Evolutionary conservation across 1,140 invertebrate species (phyloP).

Genomic region (Zeugodacus cucurbitae): DNA sequence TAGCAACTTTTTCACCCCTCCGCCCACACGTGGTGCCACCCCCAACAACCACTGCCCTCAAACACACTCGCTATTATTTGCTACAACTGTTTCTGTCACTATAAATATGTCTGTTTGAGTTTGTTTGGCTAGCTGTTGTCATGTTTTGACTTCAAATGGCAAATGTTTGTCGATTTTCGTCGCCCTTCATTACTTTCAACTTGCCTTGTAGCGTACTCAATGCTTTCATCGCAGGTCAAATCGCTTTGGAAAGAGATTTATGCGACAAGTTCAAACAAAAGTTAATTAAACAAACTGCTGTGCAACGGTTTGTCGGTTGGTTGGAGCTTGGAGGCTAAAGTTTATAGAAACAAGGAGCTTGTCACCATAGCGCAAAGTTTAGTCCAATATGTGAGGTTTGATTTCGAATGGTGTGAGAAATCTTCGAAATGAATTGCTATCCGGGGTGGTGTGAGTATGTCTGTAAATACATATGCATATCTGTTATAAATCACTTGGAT

Average conservation of each 20-base stretch:
- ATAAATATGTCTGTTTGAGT: not conserved
- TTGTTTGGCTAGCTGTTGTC: constrained; percentile 27
- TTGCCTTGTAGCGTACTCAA: not conserved
- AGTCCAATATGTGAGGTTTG: not conserved
- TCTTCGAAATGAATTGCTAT: not conserved
- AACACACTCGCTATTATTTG: not conserved
- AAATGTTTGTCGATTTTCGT: constrained; percentile 28
- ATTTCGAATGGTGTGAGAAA: not conserved
- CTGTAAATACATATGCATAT: not conserved
- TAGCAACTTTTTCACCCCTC: not conserved
- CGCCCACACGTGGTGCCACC: not conserved
- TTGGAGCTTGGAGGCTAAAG: not conserved
- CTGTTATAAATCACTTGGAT: not conserved
- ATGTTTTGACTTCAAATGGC: constrained; percentile 37
- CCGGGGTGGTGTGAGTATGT: not conserved
- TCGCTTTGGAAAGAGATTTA: constrained; percentile 35
- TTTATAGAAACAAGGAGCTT: not conserved
- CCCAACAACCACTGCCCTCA: not conserved
- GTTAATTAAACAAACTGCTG: constrained; percentile 38
- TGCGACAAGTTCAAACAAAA: constrained; percentile 38
- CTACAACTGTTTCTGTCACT: constrained; percentile 1
- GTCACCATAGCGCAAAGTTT: not conserved
- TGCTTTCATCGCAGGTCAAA: not conserved
- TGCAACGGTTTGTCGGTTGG: not conserved
- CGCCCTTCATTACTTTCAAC: not conserved